phyloP scores from a whole-genome alignment of 2,113 vertebrate species.

The Blennius ocellaris region DNA sequence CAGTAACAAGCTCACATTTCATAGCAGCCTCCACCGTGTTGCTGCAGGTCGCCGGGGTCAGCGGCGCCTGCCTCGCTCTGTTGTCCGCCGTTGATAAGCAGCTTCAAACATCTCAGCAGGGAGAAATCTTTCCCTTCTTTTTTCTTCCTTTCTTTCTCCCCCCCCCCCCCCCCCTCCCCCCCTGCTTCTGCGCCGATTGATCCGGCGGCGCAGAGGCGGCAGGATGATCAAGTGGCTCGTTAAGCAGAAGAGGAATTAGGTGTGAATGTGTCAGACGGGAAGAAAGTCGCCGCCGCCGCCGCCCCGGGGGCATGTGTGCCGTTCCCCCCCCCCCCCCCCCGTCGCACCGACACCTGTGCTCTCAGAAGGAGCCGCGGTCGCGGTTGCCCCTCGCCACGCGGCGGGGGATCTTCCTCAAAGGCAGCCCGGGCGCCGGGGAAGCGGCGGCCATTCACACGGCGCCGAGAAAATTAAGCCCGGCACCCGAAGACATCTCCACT shows the following conservation, averaged over 20 bases:
- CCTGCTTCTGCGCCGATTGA: conserved; percentile 64
- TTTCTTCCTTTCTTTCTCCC: no score
- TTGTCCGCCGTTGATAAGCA: conserved; percentile 70
- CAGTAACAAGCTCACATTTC: conserved; percentile 45
- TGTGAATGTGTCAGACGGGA: conserved; percentile 60
- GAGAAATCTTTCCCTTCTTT: conserved; percentile 50
- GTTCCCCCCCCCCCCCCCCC: no score
- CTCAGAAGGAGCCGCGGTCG: conserved; percentile 17
- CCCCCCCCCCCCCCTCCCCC: no score
- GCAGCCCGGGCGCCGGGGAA: background rate
- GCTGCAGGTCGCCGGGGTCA: conserved; percentile 43
- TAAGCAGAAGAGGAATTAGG: conserved; percentile 72
- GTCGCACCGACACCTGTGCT: conserved; percentile 55
- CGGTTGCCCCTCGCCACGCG: conserved; percentile 14
- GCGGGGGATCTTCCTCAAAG: conserved; percentile 18
- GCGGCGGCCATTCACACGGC: background rate
- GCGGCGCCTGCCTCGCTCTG: conserved; percentile 36
- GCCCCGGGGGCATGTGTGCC: conserved; percentile 25
- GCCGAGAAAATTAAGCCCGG: conserved; percentile 9
- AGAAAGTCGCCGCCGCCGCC: conserved; percentile 35
- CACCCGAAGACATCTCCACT: conserved; percentile 11
- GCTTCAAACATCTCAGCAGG: conserved; percentile 55
- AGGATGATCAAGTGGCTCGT: conserved; percentile 81
- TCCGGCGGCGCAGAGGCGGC: conserved; percentile 62
- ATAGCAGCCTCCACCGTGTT: conserved; percentile 33